Evolutionary conservation across 2,797 vertebrate species (phyloP).

Genomic region (Coregonus suidteri): DNA sequence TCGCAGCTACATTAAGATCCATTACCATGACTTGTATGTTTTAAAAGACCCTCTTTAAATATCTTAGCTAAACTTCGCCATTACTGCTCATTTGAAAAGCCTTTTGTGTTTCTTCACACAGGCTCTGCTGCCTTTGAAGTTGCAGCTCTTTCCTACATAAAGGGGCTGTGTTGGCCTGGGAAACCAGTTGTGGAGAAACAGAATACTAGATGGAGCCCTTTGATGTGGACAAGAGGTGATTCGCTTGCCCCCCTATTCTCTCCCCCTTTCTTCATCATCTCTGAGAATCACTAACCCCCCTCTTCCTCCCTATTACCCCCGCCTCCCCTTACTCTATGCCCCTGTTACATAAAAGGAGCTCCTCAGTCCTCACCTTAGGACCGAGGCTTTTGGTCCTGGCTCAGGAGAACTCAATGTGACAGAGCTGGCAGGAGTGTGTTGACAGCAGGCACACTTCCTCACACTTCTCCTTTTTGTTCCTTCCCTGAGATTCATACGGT

Average conservation of each 20-base stretch:
- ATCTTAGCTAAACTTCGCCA: slow-evolving; percentile 5
- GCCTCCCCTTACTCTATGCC: neutral
- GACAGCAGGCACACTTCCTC: slow-evolving; percentile 21
- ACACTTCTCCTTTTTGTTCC: slow-evolving; percentile 2
- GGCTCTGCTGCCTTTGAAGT: slow-evolving; percentile 27
- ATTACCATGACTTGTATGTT: neutral
- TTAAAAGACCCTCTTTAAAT: slow-evolving; percentile 2
- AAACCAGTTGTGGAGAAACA: neutral
- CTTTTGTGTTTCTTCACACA: slow-evolving; percentile 8
- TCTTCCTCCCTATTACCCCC: neutral
- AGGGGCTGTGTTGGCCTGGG: slow-evolving; percentile 37
- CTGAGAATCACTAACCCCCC: neutral
- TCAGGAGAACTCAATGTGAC: neutral
- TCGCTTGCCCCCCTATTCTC: neutral
- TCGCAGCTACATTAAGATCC: neutral
- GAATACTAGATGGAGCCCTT: slow-evolving; percentile 21
- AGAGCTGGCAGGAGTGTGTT: neutral
- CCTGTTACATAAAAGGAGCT: neutral
- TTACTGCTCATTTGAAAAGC: neutral
- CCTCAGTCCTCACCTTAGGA: neutral
- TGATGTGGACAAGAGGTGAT: slow-evolving; percentile 29
- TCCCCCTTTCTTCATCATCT: slow-evolving; percentile 11
- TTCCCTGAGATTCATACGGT: neutral
- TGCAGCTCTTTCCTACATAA: slow-evolving; percentile 26
- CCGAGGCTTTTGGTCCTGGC: neutral